These are phyloP conservation scores for Thaumatotibia leucotreta DNA, from an alignment of 1,140 invertebrate species.

Conservation along the genomic window DNA sequence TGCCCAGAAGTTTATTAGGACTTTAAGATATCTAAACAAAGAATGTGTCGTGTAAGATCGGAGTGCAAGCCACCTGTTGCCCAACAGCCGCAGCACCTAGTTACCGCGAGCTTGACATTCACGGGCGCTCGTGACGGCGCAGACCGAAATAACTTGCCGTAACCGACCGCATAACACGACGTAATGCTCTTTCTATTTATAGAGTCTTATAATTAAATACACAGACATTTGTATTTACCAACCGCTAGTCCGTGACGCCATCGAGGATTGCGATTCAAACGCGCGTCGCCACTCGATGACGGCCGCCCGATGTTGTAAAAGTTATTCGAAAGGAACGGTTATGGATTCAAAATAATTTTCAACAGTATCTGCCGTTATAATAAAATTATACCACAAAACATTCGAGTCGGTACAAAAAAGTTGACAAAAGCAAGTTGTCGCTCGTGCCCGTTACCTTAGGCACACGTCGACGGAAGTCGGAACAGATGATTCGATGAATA, in stretches of 20 bases:
- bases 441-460: constrained; percentile 20
- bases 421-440: neutral
- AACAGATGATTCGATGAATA: constrained; percentile 66
- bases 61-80: constrained; percentile 58
- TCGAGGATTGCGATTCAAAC: constrained; percentile 20
- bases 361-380: neutral
- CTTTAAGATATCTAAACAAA: neutral
- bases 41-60: constrained; percentile 29
- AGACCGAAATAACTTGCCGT: constrained; percentile 68
- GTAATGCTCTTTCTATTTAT: constrained; percentile 67
- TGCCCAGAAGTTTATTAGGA: neutral
- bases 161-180: constrained; percentile 65
- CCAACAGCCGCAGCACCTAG: constrained; percentile 47
- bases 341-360: neutral
- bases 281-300: constrained; percentile 8
- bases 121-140: constrained; percentile 53
- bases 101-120: constrained; percentile 68
- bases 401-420: neutral
- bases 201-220: constrained; percentile 66
- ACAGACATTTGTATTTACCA: constrained; percentile 55
- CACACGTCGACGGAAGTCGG: constrained; percentile 39
- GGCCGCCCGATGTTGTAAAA: neutral
- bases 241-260: constrained; percentile 35
- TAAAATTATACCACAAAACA: neutral
- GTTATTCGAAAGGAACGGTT: neutral